Base-by-base conservation (phyloP, 2,888 invertebrate genomes). In the Yponomeuta evonymella region DNA sequence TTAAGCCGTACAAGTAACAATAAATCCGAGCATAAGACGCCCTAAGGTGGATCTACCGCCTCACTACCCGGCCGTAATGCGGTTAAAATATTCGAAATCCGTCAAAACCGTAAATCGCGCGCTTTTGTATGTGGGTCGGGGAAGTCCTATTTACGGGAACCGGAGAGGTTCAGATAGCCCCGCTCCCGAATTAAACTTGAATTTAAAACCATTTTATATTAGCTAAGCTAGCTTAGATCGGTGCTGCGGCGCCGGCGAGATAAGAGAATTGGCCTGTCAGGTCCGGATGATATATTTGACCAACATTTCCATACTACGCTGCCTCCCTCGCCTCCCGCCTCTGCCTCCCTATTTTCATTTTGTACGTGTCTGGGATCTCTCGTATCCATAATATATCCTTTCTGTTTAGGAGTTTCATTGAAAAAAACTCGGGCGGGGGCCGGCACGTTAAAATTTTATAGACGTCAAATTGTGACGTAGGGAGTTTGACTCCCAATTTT, bases 241-340 rank as follows among this genome's bases (percentile, higher is more conserved):
- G 86, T 87, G 85, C 85, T 90, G 88, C 86, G 93, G 92, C 90
- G 93, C 91, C 93, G 92, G 87, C 83, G 88, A 95, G 95, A 95
- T 95, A 95, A 95, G 95, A 95, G 96, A 96, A 96, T 96, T 96
- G 96, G 95, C 95, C 95, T 96, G 96, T 96, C 96, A 96, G 94
- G 94, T 95, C 95, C 93, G 95, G 95, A 96, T 96, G 96, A 96
- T 96, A 96, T 96, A 96, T 96, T 95, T 95, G 95, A 95, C 95
- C 95, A 95, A 95, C 95, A 96, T 96, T 96, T 96, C 95, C 96
- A 96, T 96, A 95, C 87, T 87, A 85, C 83, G 82, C 76, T 77
- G 76, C 73, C 75, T 70, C 73, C 76, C 76, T 58, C 85, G 86
- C 78, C 79, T 78, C 77, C 79, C 83, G 81, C 81, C 83, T 81